Conservation (phyloP, 2,888 invertebrate species). For the Cerastis leucographa region DNA sequence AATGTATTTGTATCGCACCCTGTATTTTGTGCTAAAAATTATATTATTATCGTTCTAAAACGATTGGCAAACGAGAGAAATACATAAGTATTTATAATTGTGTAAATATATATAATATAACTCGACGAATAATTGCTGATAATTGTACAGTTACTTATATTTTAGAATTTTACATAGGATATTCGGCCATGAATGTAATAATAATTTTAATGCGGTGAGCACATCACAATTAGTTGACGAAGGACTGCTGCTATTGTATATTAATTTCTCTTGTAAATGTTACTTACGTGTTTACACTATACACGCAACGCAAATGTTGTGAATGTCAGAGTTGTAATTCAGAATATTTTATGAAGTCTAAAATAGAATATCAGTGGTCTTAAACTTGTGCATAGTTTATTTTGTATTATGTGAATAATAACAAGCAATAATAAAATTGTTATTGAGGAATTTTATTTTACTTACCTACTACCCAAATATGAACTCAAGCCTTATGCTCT, state of each 20-base stretch:
- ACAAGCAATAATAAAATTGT: constrained; percentile 92
- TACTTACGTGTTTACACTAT: constrained; percentile 52
- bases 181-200: constrained; percentile 85
- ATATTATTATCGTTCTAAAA: constrained; percentile 52
- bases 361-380: constrained; percentile 87
- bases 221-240: constrained; percentile 83
- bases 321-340: constrained; percentile 79
- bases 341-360: constrained; percentile 84
- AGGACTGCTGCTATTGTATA: constrained; percentile 82
- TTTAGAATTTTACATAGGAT: constrained; percentile 81
- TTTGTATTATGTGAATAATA: constrained; percentile 93
- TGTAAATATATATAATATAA: constrained; percentile 86
- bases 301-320: constrained; percentile 68
- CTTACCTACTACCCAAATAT: constrained; percentile 13
- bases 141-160: constrained; percentile 86
- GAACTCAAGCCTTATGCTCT: neutral
- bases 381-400: constrained; percentile 92
- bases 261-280: constrained; percentile 78
- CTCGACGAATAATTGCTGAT: constrained; percentile 78
- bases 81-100: constrained; percentile 72
- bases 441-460: constrained; percentile 80
- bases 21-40: constrained; percentile 40
- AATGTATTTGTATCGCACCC: constrained; percentile 34
- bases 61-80: constrained; percentile 68
- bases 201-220: constrained; percentile 75